A percentile compares a stretch with the other conserved stretches of the same genome.
These are phyloP conservation scores for Xestia c-nigrum DNA, from an alignment of 2,888 invertebrate genomes.

Conservation along the genomic window DNA sequence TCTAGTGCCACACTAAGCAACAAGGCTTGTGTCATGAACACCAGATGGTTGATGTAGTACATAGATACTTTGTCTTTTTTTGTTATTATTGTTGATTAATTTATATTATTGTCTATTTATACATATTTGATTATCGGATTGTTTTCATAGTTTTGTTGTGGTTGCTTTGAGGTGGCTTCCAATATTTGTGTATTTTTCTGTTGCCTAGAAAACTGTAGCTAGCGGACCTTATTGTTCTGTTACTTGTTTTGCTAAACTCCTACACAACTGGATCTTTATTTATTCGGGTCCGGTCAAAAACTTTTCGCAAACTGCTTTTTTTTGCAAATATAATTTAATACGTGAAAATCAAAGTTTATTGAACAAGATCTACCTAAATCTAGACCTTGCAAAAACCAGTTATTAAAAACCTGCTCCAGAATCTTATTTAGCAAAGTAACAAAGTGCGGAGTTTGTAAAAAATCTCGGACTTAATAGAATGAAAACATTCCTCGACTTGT, in stretches of 20 bases:
- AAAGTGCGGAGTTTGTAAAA: constrained; percentile 22
- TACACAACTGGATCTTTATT: neutral
- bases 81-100: neutral
- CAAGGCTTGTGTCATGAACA: too few species aligned
- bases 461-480: constrained; percentile 29
- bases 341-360: too few species aligned
- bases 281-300: neutral
- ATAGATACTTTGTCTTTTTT: too few species aligned
- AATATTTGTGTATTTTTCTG: neutral
- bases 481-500: constrained; percentile 18
- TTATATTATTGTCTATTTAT: neutral
- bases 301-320: neutral
- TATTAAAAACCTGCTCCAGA: neutral
- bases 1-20: too few species aligned
- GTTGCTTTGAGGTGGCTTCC: neutral
- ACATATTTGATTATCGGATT: neutral
- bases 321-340: neutral
- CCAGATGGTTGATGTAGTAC: too few species aligned
- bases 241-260: neutral
- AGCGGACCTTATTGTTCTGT: neutral
- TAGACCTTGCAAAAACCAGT: neutral
- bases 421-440: neutral
- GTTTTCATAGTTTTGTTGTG: neutral
- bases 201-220: neutral
- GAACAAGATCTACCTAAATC: neutral